phyloP scores from a whole-genome alignment of 2,113 vertebrate species.

The Coregonus clupeaformis region DNA sequence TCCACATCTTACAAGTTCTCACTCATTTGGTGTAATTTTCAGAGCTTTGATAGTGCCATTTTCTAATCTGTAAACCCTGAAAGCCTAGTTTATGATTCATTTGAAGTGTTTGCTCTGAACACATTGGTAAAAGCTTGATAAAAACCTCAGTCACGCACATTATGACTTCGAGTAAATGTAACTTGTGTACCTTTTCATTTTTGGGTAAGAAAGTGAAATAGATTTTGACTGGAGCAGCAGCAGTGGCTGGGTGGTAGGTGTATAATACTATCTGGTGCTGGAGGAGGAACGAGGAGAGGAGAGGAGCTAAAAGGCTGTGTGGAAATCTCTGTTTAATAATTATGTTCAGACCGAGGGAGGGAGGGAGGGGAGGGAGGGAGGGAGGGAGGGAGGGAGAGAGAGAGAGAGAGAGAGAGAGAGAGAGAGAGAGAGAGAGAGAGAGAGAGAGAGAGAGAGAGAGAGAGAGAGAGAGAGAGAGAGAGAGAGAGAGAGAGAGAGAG shows the following conservation, averaged over 20 bases:
- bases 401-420: too few species aligned
- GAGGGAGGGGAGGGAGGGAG: background rate
- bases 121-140: too few species aligned
- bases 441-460: too few species aligned
- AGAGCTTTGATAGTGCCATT: background rate
- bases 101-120: background rate
- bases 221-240: background rate
- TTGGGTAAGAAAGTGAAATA: background rate
- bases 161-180: background rate
- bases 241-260: background rate
- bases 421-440: too few species aligned
- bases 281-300: background rate
- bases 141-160: background rate
- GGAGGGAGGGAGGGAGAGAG: too few species aligned
- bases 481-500: too few species aligned
- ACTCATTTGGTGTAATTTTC: background rate
- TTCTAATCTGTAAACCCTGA: background rate
- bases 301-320: slow-evolving; percentile 1
- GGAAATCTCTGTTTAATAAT: slow-evolving; percentile 53
- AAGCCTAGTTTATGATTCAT: background rate
- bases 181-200: background rate
- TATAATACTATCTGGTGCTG: background rate
- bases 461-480: too few species aligned
- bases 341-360: slow-evolving; percentile 40
- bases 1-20: background rate